Conservation (phyloP, 2,113 vertebrate genomes). For the Perca flavescens region DNA sequence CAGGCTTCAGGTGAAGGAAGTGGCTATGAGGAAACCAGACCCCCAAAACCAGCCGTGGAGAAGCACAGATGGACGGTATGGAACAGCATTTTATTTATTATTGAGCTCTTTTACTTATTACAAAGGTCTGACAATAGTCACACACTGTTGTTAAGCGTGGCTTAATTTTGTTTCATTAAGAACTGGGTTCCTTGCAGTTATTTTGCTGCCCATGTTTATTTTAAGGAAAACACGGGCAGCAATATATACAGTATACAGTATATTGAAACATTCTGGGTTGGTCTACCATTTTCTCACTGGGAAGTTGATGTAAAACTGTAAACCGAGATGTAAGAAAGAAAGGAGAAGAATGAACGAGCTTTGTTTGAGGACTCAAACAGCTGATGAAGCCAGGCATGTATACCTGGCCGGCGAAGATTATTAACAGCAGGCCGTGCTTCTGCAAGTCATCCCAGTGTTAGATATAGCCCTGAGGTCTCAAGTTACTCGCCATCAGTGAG, state of each 20-base stretch:
- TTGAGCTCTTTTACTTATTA: neutral
- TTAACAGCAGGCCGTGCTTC: slow-evolving; percentile 21
- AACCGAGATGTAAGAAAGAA: neutral
- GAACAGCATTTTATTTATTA: neutral
- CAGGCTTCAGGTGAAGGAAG: slow-evolving; percentile 81
- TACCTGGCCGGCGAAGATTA: slow-evolving; percentile 3
- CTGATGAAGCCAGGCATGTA: neutral
- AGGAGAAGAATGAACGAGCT: neutral
- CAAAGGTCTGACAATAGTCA: neutral
- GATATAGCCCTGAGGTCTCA: slow-evolving; percentile 24
- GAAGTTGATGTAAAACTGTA: neutral
- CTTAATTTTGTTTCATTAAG: neutral
- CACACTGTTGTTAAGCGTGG: neutral
- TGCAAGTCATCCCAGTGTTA: slow-evolving; percentile 26
- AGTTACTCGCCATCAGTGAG: slow-evolving; percentile 38
- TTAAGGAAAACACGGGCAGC: too few relatives aligned
- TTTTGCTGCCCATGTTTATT: too few relatives aligned
- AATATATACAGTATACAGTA: too few relatives aligned
- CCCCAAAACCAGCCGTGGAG: slow-evolving; percentile 7
- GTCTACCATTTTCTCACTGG: neutral
- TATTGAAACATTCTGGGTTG: neutral
- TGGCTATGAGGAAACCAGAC: slow-evolving; percentile 45
- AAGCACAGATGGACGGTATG: slow-evolving; percentile 65
- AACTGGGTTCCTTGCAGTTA: neutral
- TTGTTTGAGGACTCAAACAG: slow-evolving; percentile 5